Conservation (phyloP, 2,888 invertebrate genomes). For the Ornithoptera priamus region DNA sequence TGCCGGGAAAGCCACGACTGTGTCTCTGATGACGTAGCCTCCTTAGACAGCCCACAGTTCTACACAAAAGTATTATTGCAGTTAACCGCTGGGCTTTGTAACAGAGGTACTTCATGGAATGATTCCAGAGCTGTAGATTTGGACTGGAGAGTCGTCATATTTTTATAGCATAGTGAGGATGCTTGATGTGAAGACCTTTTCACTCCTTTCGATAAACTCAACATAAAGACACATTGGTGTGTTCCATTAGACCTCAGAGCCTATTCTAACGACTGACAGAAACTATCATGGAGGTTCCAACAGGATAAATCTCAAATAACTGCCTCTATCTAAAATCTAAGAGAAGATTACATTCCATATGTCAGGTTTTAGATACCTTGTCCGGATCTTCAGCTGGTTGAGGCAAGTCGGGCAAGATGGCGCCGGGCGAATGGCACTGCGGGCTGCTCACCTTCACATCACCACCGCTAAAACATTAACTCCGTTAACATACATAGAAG, state of each 20-base stretch:
- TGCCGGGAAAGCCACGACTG: slow-evolving; percentile 89
- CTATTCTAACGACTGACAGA: too few species aligned
- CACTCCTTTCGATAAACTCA: too few species aligned
- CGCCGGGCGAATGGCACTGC: slow-evolving; percentile 69
- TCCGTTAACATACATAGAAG: background rate
- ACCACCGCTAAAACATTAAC: slow-evolving; percentile 44
- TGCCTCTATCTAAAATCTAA: too few species aligned
- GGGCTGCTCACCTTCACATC: slow-evolving; percentile 68
- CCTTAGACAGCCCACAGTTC: slow-evolving; percentile 81
- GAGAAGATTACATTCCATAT: too few species aligned
- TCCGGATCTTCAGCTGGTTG: slow-evolving; percentile 82
- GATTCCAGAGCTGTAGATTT: too few species aligned
- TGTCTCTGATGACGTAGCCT: slow-evolving; percentile 86
- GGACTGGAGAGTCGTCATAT: too few species aligned
- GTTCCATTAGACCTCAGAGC: too few species aligned
- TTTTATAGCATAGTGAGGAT: too few species aligned
- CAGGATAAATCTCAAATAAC: too few species aligned
- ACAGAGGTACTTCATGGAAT: background rate
- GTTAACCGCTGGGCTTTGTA: background rate
- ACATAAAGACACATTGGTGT: too few species aligned
- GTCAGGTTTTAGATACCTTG: slow-evolving; percentile 77
- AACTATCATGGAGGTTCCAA: too few species aligned
- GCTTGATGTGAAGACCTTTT: too few species aligned
- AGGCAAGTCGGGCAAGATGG: slow-evolving; percentile 69
- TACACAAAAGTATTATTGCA: slow-evolving; percentile 36